phyloP scores from a whole-genome alignment of 2,888 invertebrate species.

The Crioceris asparagi region DNA sequence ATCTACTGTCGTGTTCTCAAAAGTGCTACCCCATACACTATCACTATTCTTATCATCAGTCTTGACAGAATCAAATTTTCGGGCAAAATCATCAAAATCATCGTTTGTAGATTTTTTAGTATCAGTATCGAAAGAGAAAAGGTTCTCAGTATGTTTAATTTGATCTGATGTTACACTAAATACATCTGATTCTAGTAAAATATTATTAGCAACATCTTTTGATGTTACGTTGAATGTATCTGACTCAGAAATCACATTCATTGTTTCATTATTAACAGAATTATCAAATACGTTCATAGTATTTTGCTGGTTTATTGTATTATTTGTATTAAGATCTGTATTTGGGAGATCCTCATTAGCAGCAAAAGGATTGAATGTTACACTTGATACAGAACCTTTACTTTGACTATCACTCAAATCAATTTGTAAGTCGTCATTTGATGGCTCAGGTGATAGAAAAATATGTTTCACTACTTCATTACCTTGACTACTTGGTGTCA shows the following conservation, averaged over 20 bases:
- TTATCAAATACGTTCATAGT: no score
- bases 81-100: conserved; percentile 79
- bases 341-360: conserved; percentile 28
- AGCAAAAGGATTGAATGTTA: conserved; percentile 42
- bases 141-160: no score
- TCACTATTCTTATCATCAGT: conserved; percentile 34
- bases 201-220: no score
- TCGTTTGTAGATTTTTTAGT: no score
- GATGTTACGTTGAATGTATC: no score
- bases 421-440: conserved; percentile 34
- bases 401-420: conserved; percentile 38
- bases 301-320: no score
- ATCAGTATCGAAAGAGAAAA: no score
- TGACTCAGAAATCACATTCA: no score
- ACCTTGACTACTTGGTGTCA: conserved; percentile 9
- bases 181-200: no score
- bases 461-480: conserved; percentile 13
- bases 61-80: conserved; percentile 71
- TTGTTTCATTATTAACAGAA: no score
- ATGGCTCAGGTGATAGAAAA: conserved; percentile 31
- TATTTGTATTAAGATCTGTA: no score
- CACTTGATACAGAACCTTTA: conserved; percentile 35
- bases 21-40: conserved; percentile 34
- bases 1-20: conserved; percentile 21
- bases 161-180: no score